phyloP scores from a whole-genome alignment of 2,888 invertebrate species.

The Platycnemis pennipes region DNA sequence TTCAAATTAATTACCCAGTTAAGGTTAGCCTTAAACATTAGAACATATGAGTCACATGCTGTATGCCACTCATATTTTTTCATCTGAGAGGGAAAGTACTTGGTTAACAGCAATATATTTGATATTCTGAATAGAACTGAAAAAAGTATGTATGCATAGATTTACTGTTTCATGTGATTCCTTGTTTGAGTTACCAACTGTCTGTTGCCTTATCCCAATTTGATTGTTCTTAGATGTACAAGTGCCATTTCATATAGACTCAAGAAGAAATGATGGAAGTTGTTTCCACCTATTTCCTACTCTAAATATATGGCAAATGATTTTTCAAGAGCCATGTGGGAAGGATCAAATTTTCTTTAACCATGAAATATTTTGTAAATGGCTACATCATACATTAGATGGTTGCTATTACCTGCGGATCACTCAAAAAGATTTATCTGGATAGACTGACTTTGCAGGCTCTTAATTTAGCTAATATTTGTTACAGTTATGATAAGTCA shows the following conservation, averaged over 20 bases:
- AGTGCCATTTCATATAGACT: not conserved
- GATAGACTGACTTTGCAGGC: not conserved
- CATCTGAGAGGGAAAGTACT: not conserved
- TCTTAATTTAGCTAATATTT: not conserved
- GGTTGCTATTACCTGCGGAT: not conserved
- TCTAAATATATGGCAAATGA: not conserved
- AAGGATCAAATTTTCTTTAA: not conserved
- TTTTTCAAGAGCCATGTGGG: not conserved
- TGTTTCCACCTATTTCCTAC: not conserved
- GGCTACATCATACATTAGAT: not conserved
- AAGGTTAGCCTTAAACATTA: too few relatives aligned
- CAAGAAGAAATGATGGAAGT: not conserved
- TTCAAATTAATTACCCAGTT: too few relatives aligned
- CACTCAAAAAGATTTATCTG: not conserved
- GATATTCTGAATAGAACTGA: too few relatives aligned
- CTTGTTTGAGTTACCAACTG: not conserved
- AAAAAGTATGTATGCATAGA: not conserved
- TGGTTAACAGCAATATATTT: too few relatives aligned
- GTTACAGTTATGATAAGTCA: not conserved
- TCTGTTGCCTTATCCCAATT: not conserved
- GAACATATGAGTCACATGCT: too few relatives aligned
- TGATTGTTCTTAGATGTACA: not conserved
- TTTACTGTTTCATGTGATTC: not conserved
- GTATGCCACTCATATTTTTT: not conserved
- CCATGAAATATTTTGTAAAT: not conserved